Conservation (phyloP, 1,140 invertebrate genomes). For the Papilio machaon region DNA sequence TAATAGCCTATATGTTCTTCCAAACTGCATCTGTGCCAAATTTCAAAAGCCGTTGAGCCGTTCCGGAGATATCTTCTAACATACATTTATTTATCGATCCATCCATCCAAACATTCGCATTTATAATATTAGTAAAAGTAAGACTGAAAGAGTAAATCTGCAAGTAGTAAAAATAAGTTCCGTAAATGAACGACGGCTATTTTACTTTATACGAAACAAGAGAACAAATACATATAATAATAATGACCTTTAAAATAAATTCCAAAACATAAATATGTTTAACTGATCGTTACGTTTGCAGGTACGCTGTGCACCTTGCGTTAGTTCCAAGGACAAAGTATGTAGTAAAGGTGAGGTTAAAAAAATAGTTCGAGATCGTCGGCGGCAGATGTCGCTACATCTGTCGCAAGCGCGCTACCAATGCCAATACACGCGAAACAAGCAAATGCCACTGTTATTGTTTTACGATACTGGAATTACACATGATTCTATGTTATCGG, state of each 20-base stretch:
- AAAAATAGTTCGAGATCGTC: slow-evolving; percentile 14
- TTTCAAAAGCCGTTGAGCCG: too few relatives aligned
- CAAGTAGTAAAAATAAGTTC: too few relatives aligned
- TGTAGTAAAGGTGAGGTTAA: slow-evolving; percentile 26
- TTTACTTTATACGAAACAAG: neutral
- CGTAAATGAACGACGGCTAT: neutral
- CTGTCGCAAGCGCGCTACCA: slow-evolving; percentile 16
- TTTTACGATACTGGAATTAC: slow-evolving; percentile 4
- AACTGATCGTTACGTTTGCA: neutral
- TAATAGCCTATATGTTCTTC: too few relatives aligned
- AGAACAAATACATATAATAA: neutral
- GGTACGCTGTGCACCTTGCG: slow-evolving; percentile 19
- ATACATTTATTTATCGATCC: too few relatives aligned
- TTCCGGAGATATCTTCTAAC: too few relatives aligned
- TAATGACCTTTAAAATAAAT: slow-evolving; percentile 18
- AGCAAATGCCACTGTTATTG: neutral
- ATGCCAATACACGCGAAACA: slow-evolving; percentile 13
- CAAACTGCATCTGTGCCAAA: too few relatives aligned
- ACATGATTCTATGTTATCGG: neutral
- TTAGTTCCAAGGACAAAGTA: slow-evolving; percentile 19
- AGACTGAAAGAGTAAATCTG: too few relatives aligned
- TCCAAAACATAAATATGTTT: slow-evolving; percentile 20
- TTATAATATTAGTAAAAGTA: too few relatives aligned
- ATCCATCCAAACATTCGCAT: too few relatives aligned
- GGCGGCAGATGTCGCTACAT: slow-evolving; percentile 21